A percentile compares a stretch with the other conserved stretches of the same genome.
Evolutionary conservation across 2,113 vertebrate genomes (phyloP).

Genomic region (Ivindomyrus marchei): DNA sequence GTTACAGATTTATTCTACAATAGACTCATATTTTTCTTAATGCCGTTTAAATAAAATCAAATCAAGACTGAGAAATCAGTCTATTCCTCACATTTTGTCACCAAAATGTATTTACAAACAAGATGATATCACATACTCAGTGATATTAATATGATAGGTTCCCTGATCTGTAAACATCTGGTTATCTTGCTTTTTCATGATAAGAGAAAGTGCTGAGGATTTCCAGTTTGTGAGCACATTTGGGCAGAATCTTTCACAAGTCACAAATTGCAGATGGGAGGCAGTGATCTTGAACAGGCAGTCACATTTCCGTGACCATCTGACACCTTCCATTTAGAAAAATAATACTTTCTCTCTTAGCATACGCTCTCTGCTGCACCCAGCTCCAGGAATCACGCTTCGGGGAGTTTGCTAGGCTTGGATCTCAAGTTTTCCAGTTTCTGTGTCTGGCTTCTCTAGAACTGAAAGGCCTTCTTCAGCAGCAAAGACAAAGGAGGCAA

Average conservation of each 20-base stretch:
- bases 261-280: slow-evolving; percentile 99
- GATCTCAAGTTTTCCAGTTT: slow-evolving; percentile 51
- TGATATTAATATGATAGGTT: slow-evolving; percentile 99
- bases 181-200: slow-evolving; percentile 99
- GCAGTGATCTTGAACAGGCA: slow-evolving; percentile 99
- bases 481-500: not conserved
- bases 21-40: slow-evolving; percentile 1
- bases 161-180: slow-evolving; percentile 99
- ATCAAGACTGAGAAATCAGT: slow-evolving; percentile 17
- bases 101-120: slow-evolving; percentile 71
- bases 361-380: slow-evolving; percentile 97
- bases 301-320: slow-evolving; percentile 99
- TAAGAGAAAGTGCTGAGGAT: slow-evolving; percentile 98
- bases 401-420: slow-evolving; percentile 71
- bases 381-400: slow-evolving; percentile 95
- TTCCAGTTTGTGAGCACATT: slow-evolving; percentile 99
- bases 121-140: slow-evolving; percentile 74
- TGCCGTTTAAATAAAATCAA: not conserved
- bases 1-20: not conserved
- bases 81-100: slow-evolving; percentile 66
- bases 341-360: slow-evolving; percentile 99
- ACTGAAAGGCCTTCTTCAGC: not conserved
- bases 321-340: slow-evolving; percentile 99
- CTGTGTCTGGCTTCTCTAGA: slow-evolving; percentile 36
- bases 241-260: slow-evolving; percentile 99